Evolutionary conservation across 1,140 invertebrate species (phyloP).

Genomic region (Tigriopus japonicus): DNA sequence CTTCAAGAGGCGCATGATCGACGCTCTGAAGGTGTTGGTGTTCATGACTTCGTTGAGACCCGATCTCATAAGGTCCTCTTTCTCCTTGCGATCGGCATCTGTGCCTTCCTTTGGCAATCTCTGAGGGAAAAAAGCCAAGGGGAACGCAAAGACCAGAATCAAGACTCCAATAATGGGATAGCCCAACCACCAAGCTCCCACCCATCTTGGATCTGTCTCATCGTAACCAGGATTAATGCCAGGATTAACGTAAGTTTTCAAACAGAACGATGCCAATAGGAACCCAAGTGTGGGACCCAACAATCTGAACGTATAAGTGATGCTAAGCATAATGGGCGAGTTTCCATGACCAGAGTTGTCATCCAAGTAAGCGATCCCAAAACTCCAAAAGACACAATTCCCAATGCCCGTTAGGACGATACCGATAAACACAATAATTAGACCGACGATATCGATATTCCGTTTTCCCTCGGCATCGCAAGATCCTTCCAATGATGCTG

Average conservation of each 20-base stretch:
- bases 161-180: slow-evolving; percentile 18
- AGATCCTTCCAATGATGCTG: background rate
- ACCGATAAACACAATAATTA: slow-evolving; percentile 9
- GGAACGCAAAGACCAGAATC: slow-evolving; percentile 15
- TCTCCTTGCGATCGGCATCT: background rate
- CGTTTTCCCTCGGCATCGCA: background rate
- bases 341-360: slow-evolving; percentile 12
- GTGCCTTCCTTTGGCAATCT: background rate
- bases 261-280: background rate
- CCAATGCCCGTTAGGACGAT: slow-evolving; percentile 11
- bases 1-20: slow-evolving; percentile 30
- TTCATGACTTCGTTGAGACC: background rate
- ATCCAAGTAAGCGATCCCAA: slow-evolving; percentile 13
- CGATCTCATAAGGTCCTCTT: background rate
- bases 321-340: slow-evolving; percentile 1
- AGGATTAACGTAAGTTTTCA: slow-evolving; percentile 9
- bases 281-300: slow-evolving; percentile 3
- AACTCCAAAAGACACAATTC: slow-evolving; percentile 2
- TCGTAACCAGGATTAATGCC: slow-evolving; percentile 7
- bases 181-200: slow-evolving; percentile 22
- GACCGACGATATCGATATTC: background rate
- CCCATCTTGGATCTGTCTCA: slow-evolving; percentile 19
- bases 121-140: slow-evolving; percentile 1
- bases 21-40: background rate
- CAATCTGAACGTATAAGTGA: slow-evolving; percentile 2